Evolutionary conservation across 2,888 invertebrate species (phyloP), one percentile per base, ranked within the genome.

Genomic region (Lithodes maja): DNA sequence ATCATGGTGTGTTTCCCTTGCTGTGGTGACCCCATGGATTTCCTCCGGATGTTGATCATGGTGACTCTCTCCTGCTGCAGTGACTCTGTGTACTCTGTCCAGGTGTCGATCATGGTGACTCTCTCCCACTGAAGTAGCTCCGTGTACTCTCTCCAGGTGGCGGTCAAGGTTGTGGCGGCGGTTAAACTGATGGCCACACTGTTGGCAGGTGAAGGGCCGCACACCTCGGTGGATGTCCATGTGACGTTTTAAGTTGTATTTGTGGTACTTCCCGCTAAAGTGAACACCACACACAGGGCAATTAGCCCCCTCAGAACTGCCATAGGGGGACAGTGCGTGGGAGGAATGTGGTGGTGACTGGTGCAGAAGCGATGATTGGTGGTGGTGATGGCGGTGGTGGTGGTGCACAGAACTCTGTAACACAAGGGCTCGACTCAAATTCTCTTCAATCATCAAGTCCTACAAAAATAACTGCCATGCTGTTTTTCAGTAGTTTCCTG

Each of bases 201-300:
- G 87, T 2, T 79, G 53, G 50, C 91, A 91, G 69, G 68, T 81
- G 82, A 88, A 91, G n/a, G 90, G 90, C 12, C 88, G 83, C 53
- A 86, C 86, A 54, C 90, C 90, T 49, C 87, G 84, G 69, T 91
- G 91, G 54, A 91, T 87, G 54, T 88, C 85, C 83, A 88, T 50
- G 68, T 91, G 91, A 7, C 90, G 87, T 80, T 90, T 90, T 80
- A 91, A 83, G 85, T 91, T 91, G 82, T 91, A 91, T 86, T 91
- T 91, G 86, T 84, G 87, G 71, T 90, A 91, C 68, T 90, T 87
- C 83, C 91, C 91, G 54, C 87, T 82, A 86, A 91, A 91, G 68
- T 86, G 88, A 52, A 88, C 90, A n/a, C 90, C 91, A 77, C 91
- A 91, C 55, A 91, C 79, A 15, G 83, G 83, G 81, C 91, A 91